A percentile compares a stretch with the other conserved stretches of the same genome.
These are phyloP conservation scores for Corynorhinus townsendii DNA, from an alignment of 2,113 vertebrate species.

Conservation along the genomic window DNA sequence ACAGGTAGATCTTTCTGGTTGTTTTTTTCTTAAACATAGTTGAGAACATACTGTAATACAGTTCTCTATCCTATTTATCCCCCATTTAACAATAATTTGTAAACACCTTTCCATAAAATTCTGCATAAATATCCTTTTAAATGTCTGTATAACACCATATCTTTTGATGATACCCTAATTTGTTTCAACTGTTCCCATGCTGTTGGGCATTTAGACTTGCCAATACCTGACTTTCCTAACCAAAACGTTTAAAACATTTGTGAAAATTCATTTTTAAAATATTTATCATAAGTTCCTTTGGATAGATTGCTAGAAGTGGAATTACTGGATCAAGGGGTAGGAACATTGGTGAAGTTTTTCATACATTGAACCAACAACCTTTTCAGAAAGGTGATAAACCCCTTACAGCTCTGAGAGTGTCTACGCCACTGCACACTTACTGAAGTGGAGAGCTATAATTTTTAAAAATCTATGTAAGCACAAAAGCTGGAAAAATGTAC, in stretches of 20 bases:
- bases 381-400: background rate
- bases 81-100: background rate
- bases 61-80: background rate
- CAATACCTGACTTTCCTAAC: background rate
- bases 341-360: background rate
- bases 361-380: background rate
- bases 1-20: background rate
- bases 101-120: background rate
- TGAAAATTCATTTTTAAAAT: slow-evolving; percentile 14
- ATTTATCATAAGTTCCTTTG: slow-evolving; percentile 2
- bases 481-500: background rate
- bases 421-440: background rate
- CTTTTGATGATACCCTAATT: slow-evolving; percentile 18
- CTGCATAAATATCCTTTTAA: background rate
- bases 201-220: background rate
- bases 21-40: background rate
- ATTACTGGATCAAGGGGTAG: background rate
- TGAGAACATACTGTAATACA: background rate
- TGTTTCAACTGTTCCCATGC: background rate
- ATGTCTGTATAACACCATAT: background rate
- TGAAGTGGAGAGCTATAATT: background rate
- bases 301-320: background rate
- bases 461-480: background rate
- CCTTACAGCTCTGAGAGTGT: background rate
- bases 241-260: background rate